phyloP scores from a whole-genome alignment of 2,113 vertebrate species.

The Tautogolabrus adspersus region DNA sequence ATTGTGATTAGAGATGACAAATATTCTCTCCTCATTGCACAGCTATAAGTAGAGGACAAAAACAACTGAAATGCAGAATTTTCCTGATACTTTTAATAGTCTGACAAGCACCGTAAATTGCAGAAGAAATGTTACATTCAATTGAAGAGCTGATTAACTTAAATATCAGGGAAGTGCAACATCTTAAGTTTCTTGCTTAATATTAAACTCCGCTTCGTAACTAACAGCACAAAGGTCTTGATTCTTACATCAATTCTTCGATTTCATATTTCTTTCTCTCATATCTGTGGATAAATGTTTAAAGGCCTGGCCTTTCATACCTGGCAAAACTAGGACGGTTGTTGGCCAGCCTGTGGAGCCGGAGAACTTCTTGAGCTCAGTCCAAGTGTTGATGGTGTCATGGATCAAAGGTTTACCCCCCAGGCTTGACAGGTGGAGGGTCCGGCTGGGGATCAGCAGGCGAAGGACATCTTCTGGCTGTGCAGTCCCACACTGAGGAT shows the following conservation, averaged over 20 bases:
- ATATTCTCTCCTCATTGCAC: no score
- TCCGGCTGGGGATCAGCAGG: conserved; percentile 93
- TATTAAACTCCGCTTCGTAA: not conserved
- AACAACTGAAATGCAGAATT: no score
- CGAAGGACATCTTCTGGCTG: conserved; percentile 96
- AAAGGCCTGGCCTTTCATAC: conserved; percentile 69
- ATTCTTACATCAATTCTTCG: no score
- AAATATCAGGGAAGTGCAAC: not conserved
- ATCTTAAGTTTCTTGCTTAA: not conserved
- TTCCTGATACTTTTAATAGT: no score
- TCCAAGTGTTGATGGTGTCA: conserved; percentile 97
- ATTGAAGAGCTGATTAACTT: not conserved
- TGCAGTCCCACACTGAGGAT: conserved; percentile 95
- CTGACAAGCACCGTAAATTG: not conserved
- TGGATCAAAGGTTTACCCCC: conserved; percentile 91
- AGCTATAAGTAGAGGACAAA: no score
- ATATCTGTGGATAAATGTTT: not conserved
- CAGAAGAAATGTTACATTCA: no score
- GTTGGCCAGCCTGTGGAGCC: conserved; percentile 95
- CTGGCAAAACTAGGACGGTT: conserved; percentile 94
- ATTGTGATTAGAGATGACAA: no score
- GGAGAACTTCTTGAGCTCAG: conserved; percentile 97
- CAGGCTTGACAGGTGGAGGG: conserved; percentile 89
- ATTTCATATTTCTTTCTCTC: not conserved
- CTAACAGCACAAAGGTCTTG: not conserved